A percentile compares a stretch with the other conserved stretches of the same genome.
These are phyloP conservation scores for Sphaerophoria rueppellii DNA, from an alignment of 2,888 invertebrate genomes.

Conservation along the genomic window DNA sequence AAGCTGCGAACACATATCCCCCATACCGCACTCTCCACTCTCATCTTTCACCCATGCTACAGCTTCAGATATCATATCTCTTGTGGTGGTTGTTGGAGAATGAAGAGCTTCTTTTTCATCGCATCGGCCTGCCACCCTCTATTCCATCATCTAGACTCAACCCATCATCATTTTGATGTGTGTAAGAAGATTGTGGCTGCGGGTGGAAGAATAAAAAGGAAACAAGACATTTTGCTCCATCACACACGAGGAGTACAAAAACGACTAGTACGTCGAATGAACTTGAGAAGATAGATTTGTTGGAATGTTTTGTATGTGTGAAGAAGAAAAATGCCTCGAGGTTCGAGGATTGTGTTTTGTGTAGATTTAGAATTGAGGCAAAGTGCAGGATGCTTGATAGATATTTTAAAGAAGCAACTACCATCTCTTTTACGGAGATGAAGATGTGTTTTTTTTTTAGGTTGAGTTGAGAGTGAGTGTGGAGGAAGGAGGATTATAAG, in stretches of 20 bases:
- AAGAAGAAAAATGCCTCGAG: constrained; percentile 54
- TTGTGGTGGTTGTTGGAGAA: constrained; percentile 9
- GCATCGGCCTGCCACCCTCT: not conserved
- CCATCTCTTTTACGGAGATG: not conserved
- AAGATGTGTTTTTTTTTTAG: not conserved
- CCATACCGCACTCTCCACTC: not conserved
- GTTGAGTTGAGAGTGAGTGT: not conserved
- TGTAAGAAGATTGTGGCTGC: constrained; percentile 51
- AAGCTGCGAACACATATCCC: constrained; percentile 73
- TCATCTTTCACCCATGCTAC: not conserved
- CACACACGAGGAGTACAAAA: not conserved
- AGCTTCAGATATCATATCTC: not conserved
- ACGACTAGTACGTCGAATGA: constrained; percentile 2
- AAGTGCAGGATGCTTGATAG: constrained; percentile 31
- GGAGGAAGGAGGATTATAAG: constrained; percentile 6
- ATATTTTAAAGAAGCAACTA: constrained; percentile 7
- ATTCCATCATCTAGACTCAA: not conserved
- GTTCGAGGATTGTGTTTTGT: not conserved
- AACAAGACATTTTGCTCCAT: constrained; percentile 38
- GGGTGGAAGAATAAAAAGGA: constrained; percentile 42
- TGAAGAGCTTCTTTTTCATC: constrained; percentile 5
- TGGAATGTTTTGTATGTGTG: constrained; percentile 39
- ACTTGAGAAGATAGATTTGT: constrained; percentile 65
- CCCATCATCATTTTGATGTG: constrained; percentile 31
- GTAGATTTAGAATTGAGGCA: not conserved